Evolutionary conservation across 2,797 vertebrate genomes (phyloP), one percentile per base, ranked within the genome.

Genomic region (Anguilla pacifica): DNA sequence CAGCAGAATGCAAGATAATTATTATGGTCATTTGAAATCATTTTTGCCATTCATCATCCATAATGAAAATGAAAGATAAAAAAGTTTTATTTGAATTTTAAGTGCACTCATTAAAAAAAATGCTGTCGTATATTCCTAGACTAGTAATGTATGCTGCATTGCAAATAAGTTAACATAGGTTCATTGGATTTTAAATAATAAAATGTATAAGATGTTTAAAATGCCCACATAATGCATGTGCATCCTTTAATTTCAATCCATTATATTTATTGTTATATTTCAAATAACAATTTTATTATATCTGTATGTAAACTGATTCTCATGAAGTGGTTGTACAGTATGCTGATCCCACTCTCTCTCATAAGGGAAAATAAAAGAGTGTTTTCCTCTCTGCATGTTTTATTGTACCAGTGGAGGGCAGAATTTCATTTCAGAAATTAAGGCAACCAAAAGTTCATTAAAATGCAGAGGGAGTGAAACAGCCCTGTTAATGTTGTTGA

Each of bases 381-480:
- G 74, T 84, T 59, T 90, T 90, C 85, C 87, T 91, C 91, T 92
- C 89, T 91, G 85, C 93, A 94, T 90, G 93, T 94, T 94, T 92
- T 94, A 96, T 97, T 93, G 95, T 96, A 94, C 98, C 98, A 98
- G 98, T 97, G 98, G 98, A 98, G 97, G 98, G 97, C 97, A 98
- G 97, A 97, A 96, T 98, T 97, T 97, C 97, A 97, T 98, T 97
- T 97, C 97, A 96, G 94, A 98, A 97, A 97, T 96, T 96, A 96
- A 90, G 94, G 91, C 93, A 89, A 86, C 87, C 13, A 77, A 90
- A 85, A 91, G 92, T 94, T 94, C 94, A 95, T 96, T 95, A 94
- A 92, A 94, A 94, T 92, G 92, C 94, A 92, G 90, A 85, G 89
- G 87, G 90, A 90, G 82, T 86, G 74, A 35, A 64, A 87, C 70